phyloP scores from a whole-genome alignment of 2,113 vertebrate species.

The Fregata magnificens region DNA sequence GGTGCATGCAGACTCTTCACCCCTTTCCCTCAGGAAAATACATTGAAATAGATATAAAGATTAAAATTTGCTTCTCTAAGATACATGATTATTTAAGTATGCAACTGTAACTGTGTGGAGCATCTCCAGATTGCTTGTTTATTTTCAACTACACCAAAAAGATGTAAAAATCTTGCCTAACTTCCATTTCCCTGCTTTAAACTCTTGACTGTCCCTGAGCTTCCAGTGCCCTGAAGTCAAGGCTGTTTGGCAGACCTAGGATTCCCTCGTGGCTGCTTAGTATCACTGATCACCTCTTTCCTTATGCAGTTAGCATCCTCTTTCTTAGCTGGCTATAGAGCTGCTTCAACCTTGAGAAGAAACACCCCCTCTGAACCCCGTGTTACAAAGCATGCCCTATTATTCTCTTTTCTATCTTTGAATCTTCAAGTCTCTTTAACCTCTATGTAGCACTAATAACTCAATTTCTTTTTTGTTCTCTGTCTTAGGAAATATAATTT shows the following conservation, averaged over 20 bases:
- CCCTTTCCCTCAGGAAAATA: neutral
- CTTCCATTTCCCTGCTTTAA: neutral
- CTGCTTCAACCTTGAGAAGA: neutral
- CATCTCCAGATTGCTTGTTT: neutral
- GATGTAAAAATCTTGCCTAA: neutral
- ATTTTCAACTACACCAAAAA: neutral
- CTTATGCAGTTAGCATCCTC: neutral
- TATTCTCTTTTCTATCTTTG: neutral
- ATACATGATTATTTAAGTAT: neutral
- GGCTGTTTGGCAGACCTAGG: neutral
- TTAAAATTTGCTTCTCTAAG: neutral
- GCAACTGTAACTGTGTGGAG: neutral
- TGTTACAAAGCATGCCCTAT: neutral
- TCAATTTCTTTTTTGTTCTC: neutral
- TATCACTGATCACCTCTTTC: neutral
- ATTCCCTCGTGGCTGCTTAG: neutral
- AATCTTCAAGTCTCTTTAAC: neutral
- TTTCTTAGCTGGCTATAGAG: neutral
- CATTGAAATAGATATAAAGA: neutral
- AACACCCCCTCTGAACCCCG: neutral
- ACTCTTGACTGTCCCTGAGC: neutral
- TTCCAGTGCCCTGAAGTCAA: neutral
- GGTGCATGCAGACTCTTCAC: neutral
- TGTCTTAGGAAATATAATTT: neutral
- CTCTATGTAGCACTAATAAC: neutral